Evolutionary conservation across 2,113 vertebrate genomes (phyloP), one percentile per base, ranked within the genome.

Genomic region (Gobio gobio): DNA sequence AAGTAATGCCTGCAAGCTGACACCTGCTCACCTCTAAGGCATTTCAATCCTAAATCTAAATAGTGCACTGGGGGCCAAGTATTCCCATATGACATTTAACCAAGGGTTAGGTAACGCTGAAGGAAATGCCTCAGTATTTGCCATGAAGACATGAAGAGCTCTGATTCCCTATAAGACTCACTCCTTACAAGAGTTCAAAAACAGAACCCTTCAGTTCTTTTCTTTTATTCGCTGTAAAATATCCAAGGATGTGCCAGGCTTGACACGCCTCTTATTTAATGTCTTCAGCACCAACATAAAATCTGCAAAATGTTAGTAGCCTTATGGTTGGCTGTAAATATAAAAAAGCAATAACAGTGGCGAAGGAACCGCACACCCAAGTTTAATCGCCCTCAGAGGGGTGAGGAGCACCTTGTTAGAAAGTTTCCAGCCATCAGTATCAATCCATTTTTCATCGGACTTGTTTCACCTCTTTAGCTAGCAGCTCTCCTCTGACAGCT

Each of bases 11-110:
- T 64, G 33, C 40, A 54, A 47, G 3, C 85, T 72, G 75, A 70
- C 40, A 77, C 76, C 85, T 84, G 40, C 79, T 87, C 45, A 84
- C 88, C 66, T 77, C 78, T 61, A 64, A 58, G 73, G 64, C 63
- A 59, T 54, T 33, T n/a, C 51, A 47, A 76, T 45, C 24, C 76
- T 81, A 74, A 78, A 85, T 84, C 51, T 72, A 78, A 73, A 78
- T 61, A 18, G 22, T 68, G 56, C 18, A 56, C 43, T 77, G 47
- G 13, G n/a, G 33, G 43, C 54, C 54, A 72, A 73, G 58, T 56
- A 64, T 61, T 33, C 61, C 79, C n/a, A 13, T 5, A 24, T 70
- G 73, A 26, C 78, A 85, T 78, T 77, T 54, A 72, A 70, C 26
- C 5, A 22, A 70, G 51, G 3, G 12, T 70, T 36, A 76, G 29